phyloP scores from a whole-genome alignment of 2,113 vertebrate species.

The Riparia riparia region DNA sequence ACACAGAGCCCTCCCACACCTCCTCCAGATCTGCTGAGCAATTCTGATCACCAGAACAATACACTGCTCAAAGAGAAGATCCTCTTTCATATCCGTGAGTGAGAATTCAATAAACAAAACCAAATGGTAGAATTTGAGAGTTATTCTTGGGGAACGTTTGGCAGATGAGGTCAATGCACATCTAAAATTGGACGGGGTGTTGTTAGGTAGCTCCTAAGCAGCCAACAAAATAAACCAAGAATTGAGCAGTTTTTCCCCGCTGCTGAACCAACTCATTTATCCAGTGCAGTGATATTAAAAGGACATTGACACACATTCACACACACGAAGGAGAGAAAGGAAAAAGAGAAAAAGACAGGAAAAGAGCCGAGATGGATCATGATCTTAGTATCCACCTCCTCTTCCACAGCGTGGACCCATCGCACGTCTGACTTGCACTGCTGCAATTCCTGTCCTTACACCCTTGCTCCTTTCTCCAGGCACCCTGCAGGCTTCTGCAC shows the following conservation, averaged over 20 bases:
- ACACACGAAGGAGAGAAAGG: neutral
- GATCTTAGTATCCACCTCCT: neutral
- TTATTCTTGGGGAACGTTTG: neutral
- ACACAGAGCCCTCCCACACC: conserved; percentile 15
- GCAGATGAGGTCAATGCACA: neutral
- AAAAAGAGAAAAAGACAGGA: neutral
- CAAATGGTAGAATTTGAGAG: neutral
- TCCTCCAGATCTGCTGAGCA: conserved; percentile 6
- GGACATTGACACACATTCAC: too few relatives aligned
- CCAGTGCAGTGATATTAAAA: neutral
- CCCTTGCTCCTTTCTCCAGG: neutral
- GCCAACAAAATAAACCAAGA: neutral
- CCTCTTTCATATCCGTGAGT: neutral
- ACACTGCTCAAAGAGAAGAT: neutral
- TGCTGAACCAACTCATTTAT: neutral
- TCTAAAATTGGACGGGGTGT: neutral
- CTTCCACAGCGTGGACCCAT: neutral
- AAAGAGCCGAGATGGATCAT: neutral
- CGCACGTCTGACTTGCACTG: neutral
- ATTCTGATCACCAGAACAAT: neutral
- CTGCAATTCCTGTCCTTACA: neutral
- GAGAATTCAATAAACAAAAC: neutral
- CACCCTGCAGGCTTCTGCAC: neutral
- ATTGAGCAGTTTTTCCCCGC: rapidly evolving
- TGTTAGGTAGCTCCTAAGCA: neutral